These are phyloP conservation scores for Apotomis betuletana DNA, from an alignment of 2,888 invertebrate species.

Conservation along the genomic window DNA sequence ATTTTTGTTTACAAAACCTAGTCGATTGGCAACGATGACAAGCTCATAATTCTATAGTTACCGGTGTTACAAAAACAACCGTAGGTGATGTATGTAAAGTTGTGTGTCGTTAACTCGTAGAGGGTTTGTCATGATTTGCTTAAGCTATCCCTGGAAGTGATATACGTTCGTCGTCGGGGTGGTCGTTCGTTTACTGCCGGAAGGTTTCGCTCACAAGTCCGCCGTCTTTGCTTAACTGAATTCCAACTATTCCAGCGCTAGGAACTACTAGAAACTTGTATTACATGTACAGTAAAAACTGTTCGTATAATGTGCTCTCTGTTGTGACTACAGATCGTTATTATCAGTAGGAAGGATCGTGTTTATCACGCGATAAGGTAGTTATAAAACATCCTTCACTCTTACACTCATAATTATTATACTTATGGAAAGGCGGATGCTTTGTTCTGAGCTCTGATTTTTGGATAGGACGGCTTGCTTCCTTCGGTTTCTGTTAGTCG, in stretches of 20 bases:
- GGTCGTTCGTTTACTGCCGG: slow-evolving; percentile 17
- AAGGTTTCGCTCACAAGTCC: slow-evolving; percentile 27
- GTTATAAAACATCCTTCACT: no score
- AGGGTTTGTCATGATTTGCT: not conserved
- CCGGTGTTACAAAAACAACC: not conserved
- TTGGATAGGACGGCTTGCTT: no score
- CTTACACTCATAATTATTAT: no score
- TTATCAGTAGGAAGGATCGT: no score
- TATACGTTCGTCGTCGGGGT: slow-evolving; percentile 9
- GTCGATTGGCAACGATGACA: not conserved
- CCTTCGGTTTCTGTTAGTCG: no score
- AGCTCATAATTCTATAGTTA: not conserved
- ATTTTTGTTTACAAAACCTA: slow-evolving; percentile 23
- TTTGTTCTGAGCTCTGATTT: no score
- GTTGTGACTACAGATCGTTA: no score
- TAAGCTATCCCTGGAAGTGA: slow-evolving; percentile 14
- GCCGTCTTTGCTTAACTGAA: slow-evolving; percentile 26
- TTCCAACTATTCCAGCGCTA: slow-evolving; percentile 19
- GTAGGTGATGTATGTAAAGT: not conserved
- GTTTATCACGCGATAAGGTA: no score
- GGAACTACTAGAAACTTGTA: not conserved
- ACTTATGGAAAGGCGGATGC: no score
- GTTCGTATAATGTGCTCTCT: no score
- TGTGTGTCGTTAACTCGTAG: not conserved
- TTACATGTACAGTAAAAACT: not conserved